Evolutionary conservation across 1,140 invertebrate genomes (phyloP).

Genomic region (Pseudomyrmex sp.): DNA sequence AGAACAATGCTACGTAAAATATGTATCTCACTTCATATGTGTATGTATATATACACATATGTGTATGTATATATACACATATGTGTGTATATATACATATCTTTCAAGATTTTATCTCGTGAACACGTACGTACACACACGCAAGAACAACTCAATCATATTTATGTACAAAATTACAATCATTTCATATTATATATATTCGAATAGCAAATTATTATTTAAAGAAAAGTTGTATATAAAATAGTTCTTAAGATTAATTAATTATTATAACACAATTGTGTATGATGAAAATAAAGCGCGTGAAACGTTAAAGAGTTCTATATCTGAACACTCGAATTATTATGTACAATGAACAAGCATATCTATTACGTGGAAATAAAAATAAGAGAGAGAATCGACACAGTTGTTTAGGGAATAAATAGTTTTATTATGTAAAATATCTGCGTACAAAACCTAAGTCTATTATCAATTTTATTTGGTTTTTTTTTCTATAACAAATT

Average conservation of each 20-base stretch:
- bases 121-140: background rate
- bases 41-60: conserved; percentile 49
- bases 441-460: too few species aligned
- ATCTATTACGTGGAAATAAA: too few species aligned
- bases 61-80: conserved; percentile 38
- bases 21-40: conserved; percentile 40
- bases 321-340: too few species aligned
- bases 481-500: conserved; percentile 50
- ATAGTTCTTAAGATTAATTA: conserved; percentile 70
- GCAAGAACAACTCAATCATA: conserved; percentile 44
- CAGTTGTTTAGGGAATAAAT: too few species aligned
- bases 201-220: conserved; percentile 62
- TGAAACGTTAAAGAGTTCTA: conserved; percentile 30
- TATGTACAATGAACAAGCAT: too few species aligned
- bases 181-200: conserved; percentile 62
- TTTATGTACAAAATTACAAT: conserved; percentile 52
- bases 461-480: too few species aligned
- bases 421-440: too few species aligned
- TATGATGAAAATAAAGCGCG: conserved; percentile 72
- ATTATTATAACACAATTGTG: conserved; percentile 69
- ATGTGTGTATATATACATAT: conserved; percentile 51
- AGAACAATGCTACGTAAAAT: conserved; percentile 40
- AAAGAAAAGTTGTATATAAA: conserved; percentile 63
- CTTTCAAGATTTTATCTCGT: conserved; percentile 59
- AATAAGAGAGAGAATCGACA: too few species aligned